These are phyloP conservation scores for Perca schrenkii DNA, from an alignment of 2,113 vertebrate genomes.

Conservation along the genomic window DNA sequence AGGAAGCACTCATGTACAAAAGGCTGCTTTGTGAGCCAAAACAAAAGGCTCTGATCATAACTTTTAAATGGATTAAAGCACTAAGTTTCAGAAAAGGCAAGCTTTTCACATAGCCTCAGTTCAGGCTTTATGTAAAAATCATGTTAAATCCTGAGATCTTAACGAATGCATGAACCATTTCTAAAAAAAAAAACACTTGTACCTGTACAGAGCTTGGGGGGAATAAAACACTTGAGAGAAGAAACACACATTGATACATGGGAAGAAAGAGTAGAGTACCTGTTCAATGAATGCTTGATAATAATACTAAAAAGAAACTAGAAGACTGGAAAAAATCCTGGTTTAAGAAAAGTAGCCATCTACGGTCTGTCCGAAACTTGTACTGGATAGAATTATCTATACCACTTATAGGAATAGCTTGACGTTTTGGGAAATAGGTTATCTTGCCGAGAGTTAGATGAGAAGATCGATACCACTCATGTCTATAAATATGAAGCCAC, in stretches of 20 bases:
- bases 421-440: not conserved
- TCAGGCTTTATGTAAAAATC: not conserved
- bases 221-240: not conserved
- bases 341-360: not conserved
- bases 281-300: not conserved
- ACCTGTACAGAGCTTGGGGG: not conserved
- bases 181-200: too few species aligned
- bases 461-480: not conserved
- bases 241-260: not conserved
- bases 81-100: not conserved
- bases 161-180: not conserved
- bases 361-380: not conserved
- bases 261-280: not conserved
- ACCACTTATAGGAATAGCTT: not conserved
- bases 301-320: not conserved
- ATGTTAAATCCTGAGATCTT: not conserved
- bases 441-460: not conserved
- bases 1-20: not conserved
- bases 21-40: slow-evolving; percentile 19
- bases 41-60: not conserved
- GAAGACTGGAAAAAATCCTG: not conserved
- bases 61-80: not conserved
- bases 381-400: not conserved
- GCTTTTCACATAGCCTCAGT: not conserved
- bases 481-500: not conserved